A percentile compares a stretch with the other conserved stretches of the same genome.
phyloP scores from a whole-genome alignment of 2,797 vertebrate species.

The Aldrovandia affinis region DNA sequence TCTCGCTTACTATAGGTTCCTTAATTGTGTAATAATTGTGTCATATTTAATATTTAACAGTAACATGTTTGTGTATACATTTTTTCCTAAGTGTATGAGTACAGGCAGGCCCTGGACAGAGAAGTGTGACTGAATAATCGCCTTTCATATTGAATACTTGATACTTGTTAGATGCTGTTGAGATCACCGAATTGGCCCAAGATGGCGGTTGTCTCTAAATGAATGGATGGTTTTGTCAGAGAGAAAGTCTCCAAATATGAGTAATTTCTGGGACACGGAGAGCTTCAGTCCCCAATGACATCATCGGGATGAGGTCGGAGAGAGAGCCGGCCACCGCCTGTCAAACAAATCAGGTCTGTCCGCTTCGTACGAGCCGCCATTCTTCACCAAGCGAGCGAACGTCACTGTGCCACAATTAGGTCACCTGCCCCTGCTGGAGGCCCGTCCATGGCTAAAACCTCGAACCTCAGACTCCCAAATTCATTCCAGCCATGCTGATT shows the following conservation, averaged over 20 bases:
- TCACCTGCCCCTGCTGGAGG: neutral
- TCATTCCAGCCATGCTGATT: neutral
- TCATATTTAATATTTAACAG: neutral
- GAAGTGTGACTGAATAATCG: neutral
- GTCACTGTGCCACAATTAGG: neutral
- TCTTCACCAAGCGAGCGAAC: slow-evolving; percentile 4
- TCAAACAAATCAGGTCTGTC: neutral
- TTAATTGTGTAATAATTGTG: neutral
- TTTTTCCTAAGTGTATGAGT: neutral
- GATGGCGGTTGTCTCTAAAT: neutral
- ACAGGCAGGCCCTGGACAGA: neutral
- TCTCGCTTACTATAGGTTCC: neutral
- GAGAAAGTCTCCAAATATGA: slow-evolving; percentile 10
- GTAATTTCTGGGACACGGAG: neutral
- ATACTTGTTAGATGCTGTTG: neutral
- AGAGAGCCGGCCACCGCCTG: neutral
- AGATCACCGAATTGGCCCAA: neutral
- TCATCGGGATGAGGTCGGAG: neutral
- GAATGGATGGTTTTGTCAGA: neutral
- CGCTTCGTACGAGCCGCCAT: neutral
- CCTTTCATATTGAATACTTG: neutral
- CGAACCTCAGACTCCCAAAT: neutral
- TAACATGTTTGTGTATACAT: neutral
- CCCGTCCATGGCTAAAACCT: neutral
- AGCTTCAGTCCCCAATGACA: neutral